Evolutionary conservation across 2,797 vertebrate genomes (phyloP).

Genomic region (Morelia viridis): DNA sequence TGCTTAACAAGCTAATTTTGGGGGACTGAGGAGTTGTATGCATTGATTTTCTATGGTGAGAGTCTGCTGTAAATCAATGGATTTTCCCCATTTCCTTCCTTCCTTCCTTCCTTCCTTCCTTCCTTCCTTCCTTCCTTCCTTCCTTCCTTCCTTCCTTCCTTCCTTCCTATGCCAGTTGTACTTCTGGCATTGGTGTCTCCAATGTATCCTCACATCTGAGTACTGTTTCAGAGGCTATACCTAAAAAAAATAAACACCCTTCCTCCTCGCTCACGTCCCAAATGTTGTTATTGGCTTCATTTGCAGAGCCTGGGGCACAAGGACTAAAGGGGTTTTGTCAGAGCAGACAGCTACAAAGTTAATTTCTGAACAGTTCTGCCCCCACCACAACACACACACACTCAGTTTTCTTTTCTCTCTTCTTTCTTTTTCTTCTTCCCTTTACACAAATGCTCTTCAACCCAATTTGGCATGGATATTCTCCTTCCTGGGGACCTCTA

Average conservation of each 20-base stretch:
- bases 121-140: background rate
- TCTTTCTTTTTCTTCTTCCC: background rate
- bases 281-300: conserved; percentile 63
- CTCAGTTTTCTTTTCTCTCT: background rate
- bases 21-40: background rate
- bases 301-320: background rate
- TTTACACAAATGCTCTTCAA: background rate
- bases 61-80: background rate
- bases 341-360: conserved; percentile 45
- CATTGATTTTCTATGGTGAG: rapidly evolving
- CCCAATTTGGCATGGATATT: background rate
- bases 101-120: too few relatives aligned
- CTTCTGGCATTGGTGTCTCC: background rate
- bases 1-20: background rate
- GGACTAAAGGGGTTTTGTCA: conserved; percentile 61
- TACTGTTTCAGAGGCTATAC: conserved; percentile 5
- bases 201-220: background rate
- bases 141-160: too few relatives aligned
- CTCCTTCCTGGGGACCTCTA: background rate
- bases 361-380: conserved; percentile 24
- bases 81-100: rapidly evolving
- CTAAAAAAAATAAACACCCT: conserved; percentile 24
- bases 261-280: conserved; percentile 35
- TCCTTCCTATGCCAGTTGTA: background rate
- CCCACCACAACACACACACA: background rate